These are phyloP conservation scores for Spondyliosoma cantharus DNA, from an alignment of 2,797 vertebrate species.

Conservation along the genomic window DNA sequence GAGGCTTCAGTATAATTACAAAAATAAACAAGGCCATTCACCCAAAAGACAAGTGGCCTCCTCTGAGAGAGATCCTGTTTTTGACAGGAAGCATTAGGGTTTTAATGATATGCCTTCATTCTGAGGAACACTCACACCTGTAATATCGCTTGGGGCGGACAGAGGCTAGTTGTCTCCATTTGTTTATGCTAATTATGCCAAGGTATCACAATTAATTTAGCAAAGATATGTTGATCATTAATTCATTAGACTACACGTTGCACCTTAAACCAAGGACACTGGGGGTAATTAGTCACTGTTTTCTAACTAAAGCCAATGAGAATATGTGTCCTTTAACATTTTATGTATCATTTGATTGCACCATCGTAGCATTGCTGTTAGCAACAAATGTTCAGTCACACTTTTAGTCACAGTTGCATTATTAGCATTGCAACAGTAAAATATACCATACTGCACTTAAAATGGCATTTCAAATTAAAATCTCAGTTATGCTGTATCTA, in stretches of 20 bases:
- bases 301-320: conserved; percentile 20
- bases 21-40: conserved; percentile 10
- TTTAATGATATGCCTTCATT: conserved; percentile 41
- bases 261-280: conserved; percentile 25
- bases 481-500: neutral
- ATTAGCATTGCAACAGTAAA: neutral
- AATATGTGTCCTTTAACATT: neutral
- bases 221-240: conserved; percentile 41
- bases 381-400: neutral
- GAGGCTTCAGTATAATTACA: conserved; percentile 26
- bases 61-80: conserved; percentile 13
- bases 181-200: conserved; percentile 49
- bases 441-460: neutral
- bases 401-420: neutral
- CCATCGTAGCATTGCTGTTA: neutral
- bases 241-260: conserved; percentile 21
- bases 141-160: conserved; percentile 20
- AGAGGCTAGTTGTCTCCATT: conserved; percentile 44
- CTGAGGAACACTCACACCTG: neutral
- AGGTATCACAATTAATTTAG: conserved; percentile 47
- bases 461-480: neutral
- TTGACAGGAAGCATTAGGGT: conserved; percentile 36
- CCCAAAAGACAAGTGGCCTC: conserved; percentile 9
- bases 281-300: conserved; percentile 30
- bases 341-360: neutral